Evolutionary conservation across 2,113 vertebrate genomes (phyloP), one percentile per base, ranked within the genome.

Genomic region (Labrus mixtus): DNA sequence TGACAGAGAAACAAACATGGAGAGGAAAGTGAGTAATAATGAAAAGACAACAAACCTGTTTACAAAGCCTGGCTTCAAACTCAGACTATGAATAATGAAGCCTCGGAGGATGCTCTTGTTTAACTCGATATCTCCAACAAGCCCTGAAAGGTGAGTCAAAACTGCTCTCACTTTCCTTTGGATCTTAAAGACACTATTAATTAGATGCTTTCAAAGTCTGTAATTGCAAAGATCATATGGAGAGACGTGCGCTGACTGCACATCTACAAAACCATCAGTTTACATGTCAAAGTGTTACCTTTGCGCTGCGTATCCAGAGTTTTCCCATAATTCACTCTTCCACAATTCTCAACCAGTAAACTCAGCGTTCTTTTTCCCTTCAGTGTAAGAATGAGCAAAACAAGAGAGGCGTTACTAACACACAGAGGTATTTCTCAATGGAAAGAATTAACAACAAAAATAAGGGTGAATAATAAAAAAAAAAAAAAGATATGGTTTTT

Each of bases 261-360:
- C 48, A 25, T 66, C 56, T 58, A 74, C 61, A 76, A 53, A 72
- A 20, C 2, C 19, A 55, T 76, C 64, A 37, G 68, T 25, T 64
- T 53, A 33, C 10, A 2, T 13, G 64, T 76, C 12, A 37, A 17
- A 63, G 53, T 46, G 63, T 88, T 88, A 97, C 97, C 97, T 97
- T 98, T 99, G 68, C 94, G 95, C 84, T 98, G 96, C 5, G 95
- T 86, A 23, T 97, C 95, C 66, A 98, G 84, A 0, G 85, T 88
- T 37, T 82, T 81, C 19, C 97, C 96, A 0, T 95, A 96, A 89
- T 97, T 97, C 75, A 96, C 96, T 4, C 96, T 92, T 50, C 97
- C 97, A 0, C 95, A 85, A 89, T 97, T 97, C 87, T 98, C 97
- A 50, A 98, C 96, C 80, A 98, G 81, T 37, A 98, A 91, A 70